Evolutionary conservation across 2,113 vertebrate species (phyloP).

Genomic region (Cygnus atratus): DNA sequence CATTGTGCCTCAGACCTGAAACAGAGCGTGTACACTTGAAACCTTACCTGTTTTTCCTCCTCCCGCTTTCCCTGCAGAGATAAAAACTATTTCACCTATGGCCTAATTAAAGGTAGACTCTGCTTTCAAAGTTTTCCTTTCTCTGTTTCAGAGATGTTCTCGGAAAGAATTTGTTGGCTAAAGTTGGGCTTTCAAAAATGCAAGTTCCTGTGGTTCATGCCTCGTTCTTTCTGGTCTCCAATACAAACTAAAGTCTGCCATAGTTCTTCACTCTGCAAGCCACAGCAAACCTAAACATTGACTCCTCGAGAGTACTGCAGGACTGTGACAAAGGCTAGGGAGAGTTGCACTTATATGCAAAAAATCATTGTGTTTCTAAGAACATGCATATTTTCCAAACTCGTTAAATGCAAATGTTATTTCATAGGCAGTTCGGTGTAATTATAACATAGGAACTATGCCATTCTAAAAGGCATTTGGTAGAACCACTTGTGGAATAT

Average conservation of each 20-base stretch:
- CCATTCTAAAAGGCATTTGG: background rate
- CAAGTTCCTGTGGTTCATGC: background rate
- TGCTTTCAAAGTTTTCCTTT: constrained; percentile 3
- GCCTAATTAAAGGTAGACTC: background rate
- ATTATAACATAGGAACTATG: background rate
- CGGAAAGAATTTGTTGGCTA: background rate
- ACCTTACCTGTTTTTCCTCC: constrained; percentile 14
- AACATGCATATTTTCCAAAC: background rate
- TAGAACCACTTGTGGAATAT: background rate
- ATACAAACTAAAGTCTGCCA: background rate
- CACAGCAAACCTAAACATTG: background rate
- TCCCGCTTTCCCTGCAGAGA: background rate
- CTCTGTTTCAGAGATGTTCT: background rate
- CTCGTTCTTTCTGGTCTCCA: background rate
- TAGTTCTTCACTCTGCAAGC: background rate
- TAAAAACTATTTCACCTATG: background rate
- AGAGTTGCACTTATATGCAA: background rate
- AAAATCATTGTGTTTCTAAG: background rate
- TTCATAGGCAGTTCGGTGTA: background rate
- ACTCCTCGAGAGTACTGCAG: background rate
- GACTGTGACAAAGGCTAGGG: background rate
- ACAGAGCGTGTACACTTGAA: background rate
- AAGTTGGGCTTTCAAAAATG: background rate
- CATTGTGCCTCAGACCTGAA: background rate
- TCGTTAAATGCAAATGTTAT: background rate